These are phyloP conservation scores for Dilophus febrilis DNA, from an alignment of 2,888 invertebrate genomes.

Conservation along the genomic window DNA sequence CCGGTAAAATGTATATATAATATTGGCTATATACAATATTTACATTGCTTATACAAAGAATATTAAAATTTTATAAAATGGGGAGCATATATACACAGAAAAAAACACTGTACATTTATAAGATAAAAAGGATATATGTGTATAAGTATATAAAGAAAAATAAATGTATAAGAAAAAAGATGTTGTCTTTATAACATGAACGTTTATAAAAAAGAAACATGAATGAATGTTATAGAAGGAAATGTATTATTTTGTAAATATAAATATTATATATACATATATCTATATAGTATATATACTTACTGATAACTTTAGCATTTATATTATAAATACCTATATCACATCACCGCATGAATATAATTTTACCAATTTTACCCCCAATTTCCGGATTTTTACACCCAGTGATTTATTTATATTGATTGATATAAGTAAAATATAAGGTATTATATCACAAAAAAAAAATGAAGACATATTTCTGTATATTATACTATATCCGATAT, in stretches of 20 bases:
- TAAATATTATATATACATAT: too few relatives aligned
- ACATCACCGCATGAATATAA: not conserved
- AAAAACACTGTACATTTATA: too few relatives aligned
- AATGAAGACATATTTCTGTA: too few relatives aligned
- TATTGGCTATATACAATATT: too few relatives aligned
- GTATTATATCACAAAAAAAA: too few relatives aligned
- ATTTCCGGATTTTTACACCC: not conserved
- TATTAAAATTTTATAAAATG: not conserved
- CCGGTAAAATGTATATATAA: not conserved
- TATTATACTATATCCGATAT: too few relatives aligned
- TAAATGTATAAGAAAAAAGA: not conserved
- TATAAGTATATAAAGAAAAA: not conserved
- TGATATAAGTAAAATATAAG: too few relatives aligned
- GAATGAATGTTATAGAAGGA: not conserved
- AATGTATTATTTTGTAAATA: not conserved
- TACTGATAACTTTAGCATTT: not conserved
- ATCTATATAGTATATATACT: not conserved
- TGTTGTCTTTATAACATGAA: slow-evolving; percentile 1
- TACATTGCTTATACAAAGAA: not conserved
- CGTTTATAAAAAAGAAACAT: not conserved
- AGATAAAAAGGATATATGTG: too few relatives aligned
- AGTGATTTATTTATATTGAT: slow-evolving; percentile 2
- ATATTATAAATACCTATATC: too few relatives aligned
- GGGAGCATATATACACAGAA: not conserved
- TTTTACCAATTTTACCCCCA: slow-evolving; percentile 2